Conservation (phyloP, 2,797 vertebrate genomes). For the Coracias cyanogaster region DNA sequence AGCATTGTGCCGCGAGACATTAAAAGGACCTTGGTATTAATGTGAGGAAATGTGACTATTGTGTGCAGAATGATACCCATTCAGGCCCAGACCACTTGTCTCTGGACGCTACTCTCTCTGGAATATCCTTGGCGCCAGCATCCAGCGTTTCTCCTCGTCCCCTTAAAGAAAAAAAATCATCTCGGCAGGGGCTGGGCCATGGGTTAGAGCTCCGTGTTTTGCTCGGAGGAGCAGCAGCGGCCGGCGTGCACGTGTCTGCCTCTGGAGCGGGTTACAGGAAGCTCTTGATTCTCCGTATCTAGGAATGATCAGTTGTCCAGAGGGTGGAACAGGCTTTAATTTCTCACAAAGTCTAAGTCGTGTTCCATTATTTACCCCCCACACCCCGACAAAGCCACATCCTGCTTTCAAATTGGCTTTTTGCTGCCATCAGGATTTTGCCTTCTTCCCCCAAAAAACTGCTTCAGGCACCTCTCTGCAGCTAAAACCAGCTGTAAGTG, state of each 20-base stretch:
- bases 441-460: not conserved
- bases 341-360: constrained; percentile 19
- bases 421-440: not conserved
- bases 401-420: constrained; percentile 24
- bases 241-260: constrained; percentile 5
- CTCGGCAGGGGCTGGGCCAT: not conserved
- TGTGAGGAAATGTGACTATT: constrained; percentile 78
- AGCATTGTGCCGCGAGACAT: constrained; percentile 74
- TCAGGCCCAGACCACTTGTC: constrained; percentile 76
- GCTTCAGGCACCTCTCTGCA: not conserved
- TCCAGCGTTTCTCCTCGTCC: constrained; percentile 48
- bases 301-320: constrained; percentile 57
- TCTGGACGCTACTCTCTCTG: constrained; percentile 69
- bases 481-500: not conserved
- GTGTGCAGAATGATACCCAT: constrained; percentile 70
- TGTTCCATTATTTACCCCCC: constrained; percentile 1
- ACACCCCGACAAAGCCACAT: constrained; percentile 2
- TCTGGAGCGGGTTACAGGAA: constrained; percentile 62
- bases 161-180: constrained; percentile 26
- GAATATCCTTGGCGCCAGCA: constrained; percentile 76
- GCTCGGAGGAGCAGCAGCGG: not conserved
- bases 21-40: constrained; percentile 74
- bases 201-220: not conserved
- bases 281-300: constrained; percentile 56
- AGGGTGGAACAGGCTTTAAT: constrained; percentile 63